Conservation (phyloP, 1,140 invertebrate genomes). For the Argopecten irradians region DNA sequence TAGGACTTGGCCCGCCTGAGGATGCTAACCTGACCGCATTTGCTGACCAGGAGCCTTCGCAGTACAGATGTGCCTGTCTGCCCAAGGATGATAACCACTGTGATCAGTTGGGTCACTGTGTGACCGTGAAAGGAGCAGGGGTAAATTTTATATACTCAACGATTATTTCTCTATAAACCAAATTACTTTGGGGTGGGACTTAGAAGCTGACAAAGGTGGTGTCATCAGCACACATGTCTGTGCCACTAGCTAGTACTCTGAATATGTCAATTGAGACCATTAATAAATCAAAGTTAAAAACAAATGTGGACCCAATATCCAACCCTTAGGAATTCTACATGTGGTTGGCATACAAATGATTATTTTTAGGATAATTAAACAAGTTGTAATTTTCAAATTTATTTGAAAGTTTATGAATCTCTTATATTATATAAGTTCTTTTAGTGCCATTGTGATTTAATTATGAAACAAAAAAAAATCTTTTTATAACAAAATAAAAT, state of each 20-base stretch:
- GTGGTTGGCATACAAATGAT: no score
- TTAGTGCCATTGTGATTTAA: not conserved
- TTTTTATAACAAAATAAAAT: not conserved
- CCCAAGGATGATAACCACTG: constrained; percentile 24
- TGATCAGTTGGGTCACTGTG: not conserved
- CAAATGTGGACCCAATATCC: no score
- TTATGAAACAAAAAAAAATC: not conserved
- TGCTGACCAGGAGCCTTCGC: not conserved
- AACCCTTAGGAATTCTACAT: no score
- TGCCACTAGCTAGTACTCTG: not conserved
- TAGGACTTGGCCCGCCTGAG: not conserved
- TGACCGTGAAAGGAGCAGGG: constrained; percentile 28
- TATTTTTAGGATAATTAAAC: no score
- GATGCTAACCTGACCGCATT: not conserved
- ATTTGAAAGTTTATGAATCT: not conserved
- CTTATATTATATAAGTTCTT: not conserved
- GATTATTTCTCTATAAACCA: not conserved
- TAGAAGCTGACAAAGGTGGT: not conserved
- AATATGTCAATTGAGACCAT: no score
- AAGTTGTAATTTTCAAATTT: not conserved
- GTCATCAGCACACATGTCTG: not conserved
- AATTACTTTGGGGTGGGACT: not conserved
- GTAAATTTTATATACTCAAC: constrained; percentile 24
- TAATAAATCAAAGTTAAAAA: no score
- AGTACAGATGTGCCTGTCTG: constrained; percentile 38